Percentiles rank a stretch among this genome's conserved stretches.
phyloP scores from a whole-genome alignment of 2,888 invertebrate genomes.

The Coleophora flavipennella region DNA sequence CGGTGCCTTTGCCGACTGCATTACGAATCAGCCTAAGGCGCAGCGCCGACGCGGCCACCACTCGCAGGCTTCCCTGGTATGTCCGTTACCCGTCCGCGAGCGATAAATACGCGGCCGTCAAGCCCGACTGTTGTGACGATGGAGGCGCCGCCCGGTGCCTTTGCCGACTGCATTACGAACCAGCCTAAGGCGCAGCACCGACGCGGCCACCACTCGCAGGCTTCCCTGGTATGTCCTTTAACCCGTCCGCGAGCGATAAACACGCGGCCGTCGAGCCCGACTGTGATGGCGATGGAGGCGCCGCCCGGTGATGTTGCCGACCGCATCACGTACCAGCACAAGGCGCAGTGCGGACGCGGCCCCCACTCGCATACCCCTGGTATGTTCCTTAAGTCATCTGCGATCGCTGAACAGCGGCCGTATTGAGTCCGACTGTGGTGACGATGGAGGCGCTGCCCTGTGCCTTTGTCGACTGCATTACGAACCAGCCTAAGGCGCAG shows the following conservation, averaged over 20 bases:
- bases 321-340: conserved; percentile 74
- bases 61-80: conserved; percentile 52
- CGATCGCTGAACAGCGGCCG: conserved; percentile 51
- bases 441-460: conserved; percentile 54
- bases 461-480: conserved; percentile 75
- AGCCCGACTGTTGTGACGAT: conserved; percentile 60
- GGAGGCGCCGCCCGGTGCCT: conserved; percentile 59
- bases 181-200: conserved; percentile 71
- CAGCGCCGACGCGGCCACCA: conserved; percentile 57
- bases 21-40: conserved; percentile 72
- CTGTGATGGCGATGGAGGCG: conserved; percentile 57
- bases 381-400: too few relatives aligned
- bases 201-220: conserved; percentile 47
- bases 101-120: conserved; percentile 51
- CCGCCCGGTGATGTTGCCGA: conserved; percentile 71
- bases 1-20: conserved; percentile 73
- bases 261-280: conserved; percentile 50
- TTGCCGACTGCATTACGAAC: conserved; percentile 74
- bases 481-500: conserved; percentile 71
- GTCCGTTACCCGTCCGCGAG: too few relatives aligned
- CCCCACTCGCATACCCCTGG: conserved; percentile 54
- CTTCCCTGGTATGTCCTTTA: conserved; percentile 48
- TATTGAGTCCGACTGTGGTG: conserved; percentile 57
- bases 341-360: conserved; percentile 57
- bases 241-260: conserved; percentile 60